A percentile compares a stretch with the other conserved stretches of the same genome.
These are phyloP conservation scores for Anableps anableps DNA, from an alignment of 2,797 vertebrate genomes.

Conservation along the genomic window DNA sequence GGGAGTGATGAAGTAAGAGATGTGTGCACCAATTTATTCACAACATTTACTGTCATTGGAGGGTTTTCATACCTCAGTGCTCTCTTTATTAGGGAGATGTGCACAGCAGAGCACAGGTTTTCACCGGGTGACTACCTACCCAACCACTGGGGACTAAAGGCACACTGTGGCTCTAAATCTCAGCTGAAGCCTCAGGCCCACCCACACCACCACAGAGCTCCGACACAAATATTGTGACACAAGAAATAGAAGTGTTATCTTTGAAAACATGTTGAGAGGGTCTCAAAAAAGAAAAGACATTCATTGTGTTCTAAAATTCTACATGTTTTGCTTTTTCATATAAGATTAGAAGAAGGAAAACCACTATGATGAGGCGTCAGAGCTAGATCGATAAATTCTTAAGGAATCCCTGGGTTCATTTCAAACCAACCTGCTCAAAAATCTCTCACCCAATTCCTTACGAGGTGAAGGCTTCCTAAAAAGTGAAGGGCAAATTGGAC, in stretches of 20 bases:
- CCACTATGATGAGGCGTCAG: slow-evolving; percentile 40
- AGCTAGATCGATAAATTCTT: slow-evolving; percentile 47
- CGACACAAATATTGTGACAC: slow-evolving; percentile 12
- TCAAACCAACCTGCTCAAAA: slow-evolving; percentile 41
- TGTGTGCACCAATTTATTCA: slow-evolving; percentile 51
- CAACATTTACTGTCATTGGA: slow-evolving; percentile 31
- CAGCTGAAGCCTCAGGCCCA: slow-evolving; percentile 26
- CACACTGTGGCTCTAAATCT: slow-evolving; percentile 31
- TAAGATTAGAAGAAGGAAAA: slow-evolving; percentile 51
- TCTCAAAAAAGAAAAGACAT: slow-evolving; percentile 5
- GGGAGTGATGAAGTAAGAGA: slow-evolving; percentile 43
- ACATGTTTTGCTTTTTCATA: slow-evolving; percentile 40
- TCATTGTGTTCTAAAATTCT: slow-evolving; percentile 14
- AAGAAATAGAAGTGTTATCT: slow-evolving; percentile 28
- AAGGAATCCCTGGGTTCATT: slow-evolving; percentile 33
- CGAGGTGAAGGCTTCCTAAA: slow-evolving; percentile 48
- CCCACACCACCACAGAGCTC: slow-evolving; percentile 7
- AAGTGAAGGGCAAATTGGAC: slow-evolving; percentile 50
- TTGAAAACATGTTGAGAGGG: slow-evolving; percentile 16
- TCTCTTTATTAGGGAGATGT: slow-evolving; percentile 34
- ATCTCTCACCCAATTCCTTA: slow-evolving; percentile 29
- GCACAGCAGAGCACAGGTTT: slow-evolving; percentile 23
- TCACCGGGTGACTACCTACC: slow-evolving; percentile 6
- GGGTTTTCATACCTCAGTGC: slow-evolving; percentile 38
- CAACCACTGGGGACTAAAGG: slow-evolving; percentile 29